These are phyloP conservation scores for Ceratoteleas bidentatus DNA, from an alignment of 1,140 invertebrate species.

Conservation along the genomic window DNA sequence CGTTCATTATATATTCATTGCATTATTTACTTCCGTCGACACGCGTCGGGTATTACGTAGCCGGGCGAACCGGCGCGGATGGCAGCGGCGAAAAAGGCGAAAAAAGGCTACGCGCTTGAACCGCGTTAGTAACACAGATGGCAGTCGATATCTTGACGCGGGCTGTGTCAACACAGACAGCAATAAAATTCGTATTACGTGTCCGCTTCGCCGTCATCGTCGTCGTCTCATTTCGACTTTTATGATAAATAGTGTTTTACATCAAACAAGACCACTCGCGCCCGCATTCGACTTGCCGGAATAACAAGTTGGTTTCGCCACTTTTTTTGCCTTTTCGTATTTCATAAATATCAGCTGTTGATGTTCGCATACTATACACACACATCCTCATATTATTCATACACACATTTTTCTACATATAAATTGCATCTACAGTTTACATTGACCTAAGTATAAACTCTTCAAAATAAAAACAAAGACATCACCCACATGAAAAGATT, in stretches of 20 bases:
- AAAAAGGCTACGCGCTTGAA: slow-evolving; percentile 56
- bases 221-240: slow-evolving; percentile 61
- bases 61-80: slow-evolving; percentile 41
- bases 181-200: slow-evolving; percentile 72
- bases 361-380: too few species aligned
- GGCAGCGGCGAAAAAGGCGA: slow-evolving; percentile 2
- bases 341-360: too few species aligned
- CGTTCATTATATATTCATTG: slow-evolving; percentile 50
- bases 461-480: too few species aligned
- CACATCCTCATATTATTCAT: too few species aligned
- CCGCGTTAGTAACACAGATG: slow-evolving; percentile 67
- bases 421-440: too few species aligned
- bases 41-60: slow-evolving; percentile 38
- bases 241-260: slow-evolving; percentile 63
- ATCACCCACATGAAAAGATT: too few species aligned
- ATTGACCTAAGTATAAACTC: too few species aligned
- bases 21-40: slow-evolving; percentile 52
- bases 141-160: slow-evolving; percentile 73
- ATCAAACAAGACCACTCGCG: slow-evolving; percentile 50
- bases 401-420: too few species aligned
- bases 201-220: too few species aligned
- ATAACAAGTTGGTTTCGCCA: slow-evolving; percentile 32
- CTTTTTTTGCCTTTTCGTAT: too few species aligned
- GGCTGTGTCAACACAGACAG: slow-evolving; percentile 73
- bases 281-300: slow-evolving; percentile 33